phyloP scores from a whole-genome alignment of 64 coral and sea anemone genomes.

The Orbicella faveolata region DNA sequence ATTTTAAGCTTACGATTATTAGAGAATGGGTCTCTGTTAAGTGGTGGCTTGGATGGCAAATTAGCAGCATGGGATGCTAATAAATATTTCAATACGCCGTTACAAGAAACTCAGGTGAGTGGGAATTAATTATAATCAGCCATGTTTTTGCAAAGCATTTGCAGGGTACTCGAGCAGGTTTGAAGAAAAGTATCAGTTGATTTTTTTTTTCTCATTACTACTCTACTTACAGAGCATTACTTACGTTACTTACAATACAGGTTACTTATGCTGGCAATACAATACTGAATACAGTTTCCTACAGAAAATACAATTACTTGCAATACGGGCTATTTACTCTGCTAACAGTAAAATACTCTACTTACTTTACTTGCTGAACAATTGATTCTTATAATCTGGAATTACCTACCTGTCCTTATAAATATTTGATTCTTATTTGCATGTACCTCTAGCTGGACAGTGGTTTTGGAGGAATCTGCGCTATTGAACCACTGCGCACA shows the following conservation, averaged over 20 bases:
- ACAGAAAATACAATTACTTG: too few relatives aligned
- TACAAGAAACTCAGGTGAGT: conserved; percentile 83
- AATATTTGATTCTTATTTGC: neutral
- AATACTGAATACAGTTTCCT: too few relatives aligned
- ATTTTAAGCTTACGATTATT: conserved; percentile 69
- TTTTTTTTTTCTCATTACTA: neutral
- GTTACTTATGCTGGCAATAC: too few relatives aligned
- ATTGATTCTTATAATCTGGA: too few relatives aligned
- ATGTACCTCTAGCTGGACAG: conserved; percentile 45
- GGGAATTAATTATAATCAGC: neutral
- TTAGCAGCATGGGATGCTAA: conserved; percentile 84
- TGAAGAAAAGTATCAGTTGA: neutral
- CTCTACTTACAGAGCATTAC: too few relatives aligned
- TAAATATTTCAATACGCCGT: conserved; percentile 80
- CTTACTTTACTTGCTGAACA: too few relatives aligned
- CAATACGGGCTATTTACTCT: too few relatives aligned
- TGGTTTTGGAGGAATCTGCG: conserved; percentile 65
- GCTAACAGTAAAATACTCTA: too few relatives aligned
- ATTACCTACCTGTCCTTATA: too few relatives aligned
- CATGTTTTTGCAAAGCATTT: neutral
- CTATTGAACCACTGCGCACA: conserved; percentile 64
- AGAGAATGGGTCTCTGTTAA: conserved; percentile 76
- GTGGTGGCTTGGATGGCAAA: conserved; percentile 86
- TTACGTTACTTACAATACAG: too few relatives aligned
- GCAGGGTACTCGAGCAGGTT: too few relatives aligned